Base-by-base conservation (phyloP, 2,113 vertebrate genomes). In the Calidris pugnax region DNA sequence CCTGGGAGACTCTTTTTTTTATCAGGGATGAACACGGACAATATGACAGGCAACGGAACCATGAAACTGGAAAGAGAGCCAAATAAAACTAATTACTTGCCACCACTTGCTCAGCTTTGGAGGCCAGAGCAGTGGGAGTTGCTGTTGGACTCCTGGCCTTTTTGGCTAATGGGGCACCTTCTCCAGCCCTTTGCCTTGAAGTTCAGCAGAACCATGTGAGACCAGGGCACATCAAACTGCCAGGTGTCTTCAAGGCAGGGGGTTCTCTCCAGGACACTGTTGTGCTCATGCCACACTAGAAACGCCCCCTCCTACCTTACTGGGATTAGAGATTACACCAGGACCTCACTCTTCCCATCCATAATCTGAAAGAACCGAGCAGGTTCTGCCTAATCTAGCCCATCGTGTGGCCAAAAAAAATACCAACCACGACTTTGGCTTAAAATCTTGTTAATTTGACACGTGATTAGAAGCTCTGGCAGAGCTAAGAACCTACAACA, bases 381-480 rank as follows among this genome's bases (percentile, higher is more conserved):
- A 75, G 59, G 56, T 45, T 86, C 91, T 94, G 63, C 24, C 9
- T 23, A 23, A 68, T n/a, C 53, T 57, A 39, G 57, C 19, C 81
- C 78, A 8, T 0, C 5, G 35, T 16, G 19, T 18, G n/a, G 30
- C 45, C 12, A 41, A 41, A 41, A 41, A 41, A 41, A 41, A 41
- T n/a, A 41, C 41, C 41, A 43, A 9, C 55, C 41, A 68, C 1
- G 10, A 45, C 53, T 22, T 33, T 22, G 56, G 24, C 59, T 67
- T 50, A 62, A 89, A 16, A 16, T 68, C 75, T 50, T 73, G 62
- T 85, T 95, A 74, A 85, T 89, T 89, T 89, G 87, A 91, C 10
- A 62, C 3, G 37, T 60, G 81, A 87, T 95, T 62, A 94, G 87
- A 84, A 94, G 94, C 59, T 87, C 68, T 96, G 96, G 93, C 96